Evolutionary conservation across 64 coral and sea anemone genomes (phyloP).

Genomic region (Pocillopora verrucosa): DNA sequence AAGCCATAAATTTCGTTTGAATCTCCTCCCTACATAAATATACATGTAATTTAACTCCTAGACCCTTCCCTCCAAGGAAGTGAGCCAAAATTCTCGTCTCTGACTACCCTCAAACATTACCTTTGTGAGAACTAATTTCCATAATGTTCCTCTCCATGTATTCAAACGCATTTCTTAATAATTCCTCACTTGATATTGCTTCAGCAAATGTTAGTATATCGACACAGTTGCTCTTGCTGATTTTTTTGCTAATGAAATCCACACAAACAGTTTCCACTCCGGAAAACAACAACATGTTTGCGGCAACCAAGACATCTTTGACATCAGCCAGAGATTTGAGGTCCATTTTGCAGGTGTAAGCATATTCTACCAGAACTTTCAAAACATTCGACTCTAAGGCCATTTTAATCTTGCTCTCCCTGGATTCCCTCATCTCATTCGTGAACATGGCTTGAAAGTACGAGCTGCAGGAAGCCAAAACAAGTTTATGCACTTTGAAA

Average conservation of each 20-base stretch:
- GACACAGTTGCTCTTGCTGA: slow-evolving; percentile 46
- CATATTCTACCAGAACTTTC: slow-evolving; percentile 48
- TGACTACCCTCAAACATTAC: background rate
- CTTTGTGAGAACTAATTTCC: slow-evolving; percentile 40
- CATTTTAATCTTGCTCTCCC: slow-evolving; percentile 40
- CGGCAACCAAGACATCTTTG: slow-evolving; percentile 25
- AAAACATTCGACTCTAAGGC: slow-evolving; percentile 45
- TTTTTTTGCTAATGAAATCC: slow-evolving; percentile 43
- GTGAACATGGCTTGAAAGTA: slow-evolving; percentile 78
- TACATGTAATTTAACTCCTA: too few relatives aligned
- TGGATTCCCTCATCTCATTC: slow-evolving; percentile 55
- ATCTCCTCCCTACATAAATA: too few relatives aligned
- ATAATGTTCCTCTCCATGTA: slow-evolving; percentile 57
- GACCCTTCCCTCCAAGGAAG: too few relatives aligned
- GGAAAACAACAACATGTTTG: slow-evolving; percentile 57
- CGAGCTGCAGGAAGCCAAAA: slow-evolving; percentile 49
- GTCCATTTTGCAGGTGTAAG: slow-evolving; percentile 54
- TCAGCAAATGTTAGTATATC: slow-evolving; percentile 52
- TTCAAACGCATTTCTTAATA: slow-evolving; percentile 40
- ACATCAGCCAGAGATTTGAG: slow-evolving; percentile 28
- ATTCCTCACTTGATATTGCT: slow-evolving; percentile 42
- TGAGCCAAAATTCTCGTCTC: too few relatives aligned
- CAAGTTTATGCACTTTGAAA: slow-evolving; percentile 53
- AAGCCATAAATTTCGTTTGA: too few relatives aligned
- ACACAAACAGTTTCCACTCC: slow-evolving; percentile 42